Base-by-base conservation (phyloP, 2,113 vertebrate species). In the Sinocyclocheilus anshuiensis region DNA sequence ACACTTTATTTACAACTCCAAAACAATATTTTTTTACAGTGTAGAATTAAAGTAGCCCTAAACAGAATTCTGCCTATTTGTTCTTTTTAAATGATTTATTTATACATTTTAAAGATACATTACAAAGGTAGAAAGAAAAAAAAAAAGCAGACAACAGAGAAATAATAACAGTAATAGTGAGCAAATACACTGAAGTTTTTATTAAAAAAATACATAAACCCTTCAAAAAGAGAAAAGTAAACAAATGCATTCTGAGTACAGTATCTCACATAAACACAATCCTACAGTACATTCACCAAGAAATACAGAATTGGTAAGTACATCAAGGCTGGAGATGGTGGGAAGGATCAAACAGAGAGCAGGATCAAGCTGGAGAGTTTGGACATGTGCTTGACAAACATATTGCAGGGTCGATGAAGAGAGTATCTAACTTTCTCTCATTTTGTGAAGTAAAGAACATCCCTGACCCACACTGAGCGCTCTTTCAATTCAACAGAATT, bases 401-500 rank as follows among this genome's bases (percentile, higher is more conserved):
- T 42, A 20, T 18, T 20, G 16, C 29, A 20, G 18, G 67, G 33
- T 71, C 4, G 8, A 6, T 4, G 15, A 42, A 72, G 18, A 72
- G 33, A 72, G 20, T 45, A 22, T 39, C 20, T 50, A 26, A 50
- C 24, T 26, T 76, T 16, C 11, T 76, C 74, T 16, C 15, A 6
- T 76, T 76, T 76, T 22, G 24, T 76, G 13, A 76, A 76, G 45
- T 48, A 50, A 24, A 76, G 42, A 26, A 9, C 57, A n/a, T 77
- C 45, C 24, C 74, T 77, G 24, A 77, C 4, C 45, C 74, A 50
- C 57, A 16, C 15, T 11, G 20, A n/a, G n/a, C 11, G 1, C 45
- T 26, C 7, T 53, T 53, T n/a, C 45, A 50, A 2, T 77, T 77
- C 45, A 53, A 9, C 2, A 53, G 24, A 77, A n/a, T 76, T 75